phyloP scores from a whole-genome alignment of 35 echinoderm and acorn worm genomes.

The Anneissia japonica region DNA sequence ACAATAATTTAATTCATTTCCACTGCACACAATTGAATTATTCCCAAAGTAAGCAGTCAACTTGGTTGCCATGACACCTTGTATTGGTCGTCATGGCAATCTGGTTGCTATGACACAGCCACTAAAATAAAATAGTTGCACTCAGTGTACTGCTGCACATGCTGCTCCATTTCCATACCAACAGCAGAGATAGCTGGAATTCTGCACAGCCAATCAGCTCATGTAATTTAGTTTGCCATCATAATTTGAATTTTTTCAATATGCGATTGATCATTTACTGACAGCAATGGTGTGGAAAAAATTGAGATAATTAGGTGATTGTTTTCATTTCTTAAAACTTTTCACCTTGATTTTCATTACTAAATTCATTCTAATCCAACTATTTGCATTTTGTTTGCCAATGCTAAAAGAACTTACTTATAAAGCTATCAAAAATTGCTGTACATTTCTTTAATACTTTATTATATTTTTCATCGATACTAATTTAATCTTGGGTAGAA shows the following conservation, averaged over 20 bases:
- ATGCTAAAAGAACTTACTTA: too few species aligned
- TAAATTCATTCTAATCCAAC: too few species aligned
- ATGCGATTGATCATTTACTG: too few species aligned
- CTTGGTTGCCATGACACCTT: neutral
- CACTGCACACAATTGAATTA: neutral
- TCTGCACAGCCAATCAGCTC: neutral
- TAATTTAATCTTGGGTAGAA: too few species aligned
- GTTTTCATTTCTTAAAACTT: too few species aligned
- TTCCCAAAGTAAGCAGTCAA: neutral
- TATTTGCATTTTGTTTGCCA: too few species aligned
- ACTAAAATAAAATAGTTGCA: neutral
- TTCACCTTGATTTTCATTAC: too few species aligned
- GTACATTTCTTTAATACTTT: too few species aligned
- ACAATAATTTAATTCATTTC: neutral
- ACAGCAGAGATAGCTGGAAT: neutral
- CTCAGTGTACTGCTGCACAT: neutral
- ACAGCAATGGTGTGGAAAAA: too few species aligned
- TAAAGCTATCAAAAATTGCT: too few species aligned
- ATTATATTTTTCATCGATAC: too few species aligned
- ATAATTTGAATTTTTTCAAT: neutral
- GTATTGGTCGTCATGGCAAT: neutral
- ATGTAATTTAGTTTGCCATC: neutral
- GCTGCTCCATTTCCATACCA: neutral
- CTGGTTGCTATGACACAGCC: neutral
- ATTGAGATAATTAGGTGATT: too few species aligned